Conservation (phyloP, 1,140 invertebrate genomes). For the Argopecten irradians region DNA sequence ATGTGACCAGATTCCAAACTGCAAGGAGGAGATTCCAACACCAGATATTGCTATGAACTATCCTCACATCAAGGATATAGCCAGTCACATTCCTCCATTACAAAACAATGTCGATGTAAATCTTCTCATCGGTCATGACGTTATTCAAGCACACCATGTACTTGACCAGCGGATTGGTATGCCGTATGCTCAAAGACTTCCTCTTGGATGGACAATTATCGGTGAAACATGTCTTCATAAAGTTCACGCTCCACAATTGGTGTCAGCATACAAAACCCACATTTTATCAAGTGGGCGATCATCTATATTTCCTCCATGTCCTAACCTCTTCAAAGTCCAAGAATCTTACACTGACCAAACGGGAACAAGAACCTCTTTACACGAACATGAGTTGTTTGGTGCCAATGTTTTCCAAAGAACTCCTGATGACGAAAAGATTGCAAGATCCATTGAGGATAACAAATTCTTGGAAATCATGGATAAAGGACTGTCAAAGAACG, state of each 20-base stretch:
- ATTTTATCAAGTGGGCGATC: constrained; percentile 34
- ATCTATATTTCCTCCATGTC: constrained; percentile 40
- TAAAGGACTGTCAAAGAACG: constrained; percentile 18
- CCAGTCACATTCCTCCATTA: constrained; percentile 31
- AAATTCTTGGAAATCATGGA: constrained; percentile 48
- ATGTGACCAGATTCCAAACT: background rate
- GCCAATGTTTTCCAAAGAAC: constrained; percentile 23
- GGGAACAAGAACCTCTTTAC: background rate
- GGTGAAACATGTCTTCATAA: constrained; percentile 49
- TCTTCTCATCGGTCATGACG: constrained; percentile 39
- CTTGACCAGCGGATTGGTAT: background rate
- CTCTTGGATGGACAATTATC: constrained; percentile 44
- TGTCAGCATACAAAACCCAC: constrained; percentile 43
- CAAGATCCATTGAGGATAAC: constrained; percentile 40
- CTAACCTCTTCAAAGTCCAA: constrained; percentile 37
- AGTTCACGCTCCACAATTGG: constrained; percentile 40
- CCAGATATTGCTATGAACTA: constrained; percentile 15
- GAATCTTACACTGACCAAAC: background rate
- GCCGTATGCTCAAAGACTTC: constrained; percentile 46
- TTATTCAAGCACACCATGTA: background rate
- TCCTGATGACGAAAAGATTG: constrained; percentile 34
- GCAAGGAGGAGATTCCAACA: constrained; percentile 31
- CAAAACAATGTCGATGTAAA: background rate
- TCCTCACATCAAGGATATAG: background rate
- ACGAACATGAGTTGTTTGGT: background rate